Percentiles rank a stretch among this genome's conserved stretches.
These are phyloP conservation scores for Strigamia transsilvanica DNA, from an alignment of 2,888 invertebrate genomes.

Conservation along the genomic window DNA sequence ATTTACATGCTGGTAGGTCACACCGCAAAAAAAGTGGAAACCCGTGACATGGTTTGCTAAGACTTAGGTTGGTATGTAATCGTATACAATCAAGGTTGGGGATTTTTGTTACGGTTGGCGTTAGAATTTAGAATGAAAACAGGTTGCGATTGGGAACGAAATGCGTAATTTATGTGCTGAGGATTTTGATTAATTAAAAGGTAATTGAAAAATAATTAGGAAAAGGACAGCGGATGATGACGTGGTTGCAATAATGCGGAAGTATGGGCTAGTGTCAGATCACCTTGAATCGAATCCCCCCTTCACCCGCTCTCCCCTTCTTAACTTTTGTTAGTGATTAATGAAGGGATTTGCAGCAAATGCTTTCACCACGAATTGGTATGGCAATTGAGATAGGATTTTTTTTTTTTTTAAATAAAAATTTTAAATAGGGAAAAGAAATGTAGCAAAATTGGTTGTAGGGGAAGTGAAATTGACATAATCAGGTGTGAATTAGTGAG, in stretches of 20 bases:
- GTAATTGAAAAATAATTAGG: conserved; percentile 2
- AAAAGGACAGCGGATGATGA: neutral
- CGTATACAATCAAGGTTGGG: neutral
- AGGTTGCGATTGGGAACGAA: neutral
- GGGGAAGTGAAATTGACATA: too few species aligned
- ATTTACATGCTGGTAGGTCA: conserved; percentile 8
- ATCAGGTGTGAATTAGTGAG: too few species aligned
- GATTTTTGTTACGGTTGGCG: neutral
- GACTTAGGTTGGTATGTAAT: neutral
- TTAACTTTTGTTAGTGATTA: conserved; percentile 2
- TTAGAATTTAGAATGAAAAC: neutral
- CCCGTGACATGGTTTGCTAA: conserved; percentile 8
- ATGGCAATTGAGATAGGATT: neutral
- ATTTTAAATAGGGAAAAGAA: too few species aligned
- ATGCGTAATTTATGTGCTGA: neutral
- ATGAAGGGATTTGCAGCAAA: neutral
- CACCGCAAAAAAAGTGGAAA: neutral
- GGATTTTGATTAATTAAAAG: neutral
- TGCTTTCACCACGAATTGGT: neutral
- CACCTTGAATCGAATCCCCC: neutral
- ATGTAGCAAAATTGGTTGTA: too few species aligned
- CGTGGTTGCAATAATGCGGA: conserved; percentile 2
- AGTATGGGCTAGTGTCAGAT: neutral
- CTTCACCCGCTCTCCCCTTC: neutral
- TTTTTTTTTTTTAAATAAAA: neutral